A percentile compares a stretch with the other conserved stretches of the same genome.
These are phyloP conservation scores for Orgyia antiqua DNA, from an alignment of 2,888 invertebrate species.

Conservation along the genomic window DNA sequence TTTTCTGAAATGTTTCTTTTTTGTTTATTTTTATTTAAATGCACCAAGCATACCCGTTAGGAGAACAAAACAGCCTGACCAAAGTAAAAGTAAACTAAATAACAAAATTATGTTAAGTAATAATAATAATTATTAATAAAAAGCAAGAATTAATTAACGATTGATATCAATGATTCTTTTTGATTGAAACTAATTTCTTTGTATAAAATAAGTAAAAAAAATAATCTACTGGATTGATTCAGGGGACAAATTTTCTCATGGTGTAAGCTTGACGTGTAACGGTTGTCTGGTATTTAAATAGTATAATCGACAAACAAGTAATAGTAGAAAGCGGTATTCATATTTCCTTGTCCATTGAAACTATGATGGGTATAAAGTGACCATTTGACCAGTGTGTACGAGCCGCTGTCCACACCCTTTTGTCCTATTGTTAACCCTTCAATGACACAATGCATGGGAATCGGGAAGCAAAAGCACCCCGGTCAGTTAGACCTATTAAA, in stretches of 20 bases:
- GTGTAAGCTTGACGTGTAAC: conserved; percentile 66
- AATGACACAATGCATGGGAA: conserved; percentile 67
- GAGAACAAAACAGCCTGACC: too few species aligned
- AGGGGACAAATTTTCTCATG: conserved; percentile 61
- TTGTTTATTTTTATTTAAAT: conserved; percentile 12
- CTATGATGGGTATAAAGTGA: conserved; percentile 64
- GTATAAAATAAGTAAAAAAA: conserved; percentile 19
- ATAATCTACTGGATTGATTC: conserved; percentile 17
- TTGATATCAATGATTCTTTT: too few species aligned
- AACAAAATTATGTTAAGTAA: too few species aligned
- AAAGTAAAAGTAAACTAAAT: too few species aligned
- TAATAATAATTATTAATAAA: too few species aligned
- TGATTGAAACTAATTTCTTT: too few species aligned
- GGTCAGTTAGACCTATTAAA: conserved; percentile 55
- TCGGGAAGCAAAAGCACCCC: conserved; percentile 55
- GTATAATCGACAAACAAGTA: conserved; percentile 58
- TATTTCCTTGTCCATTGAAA: conserved; percentile 67
- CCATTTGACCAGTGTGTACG: conserved; percentile 71
- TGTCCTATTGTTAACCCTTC: conserved; percentile 68
- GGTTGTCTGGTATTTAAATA: conserved; percentile 68
- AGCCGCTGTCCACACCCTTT: conserved; percentile 72
- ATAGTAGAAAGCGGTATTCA: conserved; percentile 67
- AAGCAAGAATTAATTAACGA: too few species aligned
- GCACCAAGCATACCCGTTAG: too few species aligned
- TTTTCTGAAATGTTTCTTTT: conserved; percentile 20